Evolutionary conservation across 37 sponge, comb jelly and placozoan species (phyloP).

Genomic region (Amphimedon queenslandica): DNA sequence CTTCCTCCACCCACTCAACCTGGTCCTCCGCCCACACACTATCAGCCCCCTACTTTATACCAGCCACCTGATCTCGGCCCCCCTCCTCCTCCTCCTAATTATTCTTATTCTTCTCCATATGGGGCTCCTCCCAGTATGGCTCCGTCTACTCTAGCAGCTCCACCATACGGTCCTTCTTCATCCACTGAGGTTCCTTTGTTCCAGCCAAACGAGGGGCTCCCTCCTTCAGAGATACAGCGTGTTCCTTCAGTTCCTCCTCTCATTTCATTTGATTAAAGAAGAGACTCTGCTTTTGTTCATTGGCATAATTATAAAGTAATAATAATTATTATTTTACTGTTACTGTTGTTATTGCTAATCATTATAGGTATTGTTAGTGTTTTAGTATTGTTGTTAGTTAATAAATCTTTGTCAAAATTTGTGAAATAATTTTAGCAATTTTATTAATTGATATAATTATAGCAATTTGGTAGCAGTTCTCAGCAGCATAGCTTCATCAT

Average conservation of each 20-base stretch:
- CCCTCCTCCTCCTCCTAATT: neutral
- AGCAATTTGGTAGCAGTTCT: too few species aligned
- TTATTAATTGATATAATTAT: too few species aligned
- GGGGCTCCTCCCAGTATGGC: neutral
- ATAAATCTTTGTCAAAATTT: too few species aligned
- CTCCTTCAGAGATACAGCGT: neutral
- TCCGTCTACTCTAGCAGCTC: neutral
- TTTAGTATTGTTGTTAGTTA: too few species aligned
- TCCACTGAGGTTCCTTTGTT: neutral
- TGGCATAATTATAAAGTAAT: neutral
- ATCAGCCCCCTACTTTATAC: neutral
- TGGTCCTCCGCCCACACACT: neutral
- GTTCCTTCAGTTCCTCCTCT: neutral
- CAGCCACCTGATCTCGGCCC: neutral
- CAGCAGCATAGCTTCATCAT: too few species aligned
- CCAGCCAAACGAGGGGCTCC: neutral
- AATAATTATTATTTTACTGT: neutral
- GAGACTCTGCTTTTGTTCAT: neutral
- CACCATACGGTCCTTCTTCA: neutral
- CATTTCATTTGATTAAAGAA: conserved; percentile 3
- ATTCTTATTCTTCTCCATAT: neutral
- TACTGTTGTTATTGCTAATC: too few species aligned
- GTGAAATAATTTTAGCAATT: too few species aligned
- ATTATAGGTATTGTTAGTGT: too few species aligned
- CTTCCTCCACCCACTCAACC: neutral